Conservation (phyloP, 2,888 invertebrate species). For the Laspeyria flexula region DNA sequence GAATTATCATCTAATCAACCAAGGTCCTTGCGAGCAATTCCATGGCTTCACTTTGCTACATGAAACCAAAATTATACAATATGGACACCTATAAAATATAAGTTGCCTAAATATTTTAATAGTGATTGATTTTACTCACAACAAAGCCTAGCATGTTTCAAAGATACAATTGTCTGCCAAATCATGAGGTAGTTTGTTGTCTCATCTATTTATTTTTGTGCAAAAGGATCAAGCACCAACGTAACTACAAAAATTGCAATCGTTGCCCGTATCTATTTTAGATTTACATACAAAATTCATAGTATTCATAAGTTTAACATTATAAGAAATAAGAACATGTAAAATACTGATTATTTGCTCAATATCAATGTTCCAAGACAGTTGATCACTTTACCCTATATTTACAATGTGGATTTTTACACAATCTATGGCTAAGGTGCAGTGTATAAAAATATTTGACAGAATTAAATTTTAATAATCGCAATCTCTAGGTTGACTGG, state of each 20-base stretch:
- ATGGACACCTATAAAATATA: conserved; percentile 3
- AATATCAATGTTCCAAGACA: conserved; percentile 39
- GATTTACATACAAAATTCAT: conserved; percentile 40
- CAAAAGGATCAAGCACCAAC: conserved; percentile 62
- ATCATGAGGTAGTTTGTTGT: conserved; percentile 79
- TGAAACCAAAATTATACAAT: not conserved
- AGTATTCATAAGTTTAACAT: conserved; percentile 36
- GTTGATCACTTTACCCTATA: conserved; percentile 61
- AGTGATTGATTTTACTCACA: conserved; percentile 30
- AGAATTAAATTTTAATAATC: conserved; percentile 47
- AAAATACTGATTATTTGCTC: conserved; percentile 56
- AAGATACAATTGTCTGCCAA: conserved; percentile 71
- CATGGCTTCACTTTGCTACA: conserved; percentile 2
- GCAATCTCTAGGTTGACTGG: conserved; percentile 53
- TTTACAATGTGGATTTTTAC: conserved; percentile 65
- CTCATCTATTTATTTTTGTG: conserved; percentile 61
- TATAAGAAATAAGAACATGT: conserved; percentile 38
- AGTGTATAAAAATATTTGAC: conserved; percentile 62
- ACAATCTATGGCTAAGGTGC: conserved; percentile 60
- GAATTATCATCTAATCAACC: conserved; percentile 28
- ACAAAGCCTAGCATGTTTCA: conserved; percentile 20
- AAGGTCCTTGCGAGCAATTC: conserved; percentile 35
- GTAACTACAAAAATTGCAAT: conserved; percentile 37
- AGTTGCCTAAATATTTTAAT: conserved; percentile 3
- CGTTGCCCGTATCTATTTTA: conserved; percentile 31